These are phyloP conservation scores for Staurois parvus DNA, from an alignment of 2,797 vertebrate genomes.

Conservation along the genomic window DNA sequence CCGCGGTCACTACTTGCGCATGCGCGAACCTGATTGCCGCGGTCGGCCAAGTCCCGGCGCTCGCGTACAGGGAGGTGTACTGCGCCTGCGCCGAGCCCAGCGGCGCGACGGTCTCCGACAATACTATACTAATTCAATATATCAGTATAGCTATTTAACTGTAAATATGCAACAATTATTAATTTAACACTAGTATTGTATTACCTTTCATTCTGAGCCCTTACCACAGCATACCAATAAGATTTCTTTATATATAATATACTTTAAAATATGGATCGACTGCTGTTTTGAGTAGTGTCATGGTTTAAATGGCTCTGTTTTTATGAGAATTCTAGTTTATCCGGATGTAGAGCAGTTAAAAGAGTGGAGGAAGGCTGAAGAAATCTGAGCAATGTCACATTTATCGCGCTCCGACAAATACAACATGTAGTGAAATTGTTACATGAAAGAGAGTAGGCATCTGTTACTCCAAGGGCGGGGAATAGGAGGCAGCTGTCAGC, in stretches of 20 bases:
- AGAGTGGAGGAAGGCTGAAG: not conserved
- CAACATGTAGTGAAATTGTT: constrained; percentile 48
- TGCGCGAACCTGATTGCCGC: no score
- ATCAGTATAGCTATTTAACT: not conserved
- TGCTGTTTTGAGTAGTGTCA: not conserved
- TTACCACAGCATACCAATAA: no score
- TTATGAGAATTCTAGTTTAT: constrained; percentile 1
- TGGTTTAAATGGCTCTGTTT: not conserved
- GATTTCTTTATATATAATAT: not conserved
- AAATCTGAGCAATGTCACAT: constrained; percentile 17
- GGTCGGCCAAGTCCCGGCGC: no score
- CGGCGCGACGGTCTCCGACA: no score
- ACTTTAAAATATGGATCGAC: not conserved
- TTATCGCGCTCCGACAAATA: constrained; percentile 10
- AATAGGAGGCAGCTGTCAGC: constrained; percentile 54
- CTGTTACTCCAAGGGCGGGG: constrained; percentile 42
- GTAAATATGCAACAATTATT: not conserved
- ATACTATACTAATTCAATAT: not conserved
- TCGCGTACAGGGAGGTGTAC: no score
- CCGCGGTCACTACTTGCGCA: no score
- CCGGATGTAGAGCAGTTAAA: constrained; percentile 10
- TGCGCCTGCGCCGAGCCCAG: no score
- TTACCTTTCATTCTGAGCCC: not conserved
- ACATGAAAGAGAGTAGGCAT: constrained; percentile 59
- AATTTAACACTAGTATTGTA: not conserved